phyloP scores from a whole-genome alignment of 2,113 vertebrate species.

The Psittacara wagleri region DNA sequence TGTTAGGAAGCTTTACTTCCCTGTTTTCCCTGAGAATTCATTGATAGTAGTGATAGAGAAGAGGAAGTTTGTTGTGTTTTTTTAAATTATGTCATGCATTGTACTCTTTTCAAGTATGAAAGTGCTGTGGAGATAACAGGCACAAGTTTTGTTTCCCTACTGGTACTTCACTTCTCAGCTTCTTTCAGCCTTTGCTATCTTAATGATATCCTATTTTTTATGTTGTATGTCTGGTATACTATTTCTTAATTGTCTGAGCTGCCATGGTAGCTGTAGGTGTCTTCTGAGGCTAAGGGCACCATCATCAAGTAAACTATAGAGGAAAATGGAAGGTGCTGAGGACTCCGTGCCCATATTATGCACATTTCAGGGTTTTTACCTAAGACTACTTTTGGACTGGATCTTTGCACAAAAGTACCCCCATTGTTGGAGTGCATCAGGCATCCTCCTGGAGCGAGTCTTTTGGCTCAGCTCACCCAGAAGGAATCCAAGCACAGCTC shows the following conservation, averaged over 20 bases:
- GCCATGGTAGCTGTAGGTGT: rapidly evolving
- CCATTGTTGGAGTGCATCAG: not conserved
- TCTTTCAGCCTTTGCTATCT: constrained; percentile 44
- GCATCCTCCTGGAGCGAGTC: rapidly evolving
- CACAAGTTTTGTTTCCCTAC: not conserved
- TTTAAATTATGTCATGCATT: not conserved
- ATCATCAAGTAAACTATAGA: not conserved
- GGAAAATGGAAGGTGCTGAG: not conserved
- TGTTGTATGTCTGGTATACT: not conserved
- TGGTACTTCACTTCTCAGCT: not conserved
- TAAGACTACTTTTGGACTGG: not conserved
- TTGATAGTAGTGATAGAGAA: not conserved
- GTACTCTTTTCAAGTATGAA: not conserved
- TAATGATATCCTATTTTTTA: constrained; percentile 45
- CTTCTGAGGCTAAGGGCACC: not conserved
- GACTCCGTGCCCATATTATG: rapidly evolving
- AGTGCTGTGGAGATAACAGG: not conserved
- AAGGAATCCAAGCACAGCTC: not conserved
- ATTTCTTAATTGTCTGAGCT: constrained; percentile 9
- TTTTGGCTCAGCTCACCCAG: not conserved
- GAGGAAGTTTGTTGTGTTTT: constrained; percentile 32
- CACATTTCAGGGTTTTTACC: not conserved
- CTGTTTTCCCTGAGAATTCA: not conserved
- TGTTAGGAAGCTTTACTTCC: not conserved
- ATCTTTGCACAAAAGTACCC: not conserved